phyloP scores from a whole-genome alignment of 2,888 invertebrate genomes.

The Stramonita haemastoma region DNA sequence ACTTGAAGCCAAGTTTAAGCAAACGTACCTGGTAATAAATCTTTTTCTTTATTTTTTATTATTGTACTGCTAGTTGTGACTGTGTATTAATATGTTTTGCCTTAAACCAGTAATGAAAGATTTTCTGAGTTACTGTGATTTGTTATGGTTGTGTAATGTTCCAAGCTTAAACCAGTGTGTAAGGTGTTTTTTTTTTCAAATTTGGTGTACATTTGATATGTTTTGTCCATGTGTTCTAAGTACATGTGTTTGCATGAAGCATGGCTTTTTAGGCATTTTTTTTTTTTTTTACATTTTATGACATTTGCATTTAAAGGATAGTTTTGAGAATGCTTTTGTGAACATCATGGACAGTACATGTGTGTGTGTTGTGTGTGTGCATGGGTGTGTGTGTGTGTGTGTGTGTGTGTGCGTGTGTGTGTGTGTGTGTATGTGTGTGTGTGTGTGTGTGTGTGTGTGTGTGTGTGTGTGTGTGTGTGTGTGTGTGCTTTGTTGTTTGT shows the following conservation, averaged over 20 bases:
- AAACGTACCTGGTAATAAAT: conserved; percentile 53
- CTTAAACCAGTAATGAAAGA: too few relatives aligned
- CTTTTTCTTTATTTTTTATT: not conserved
- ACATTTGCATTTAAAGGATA: not conserved
- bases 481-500: not conserved
- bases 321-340: not conserved
- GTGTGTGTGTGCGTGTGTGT: not conserved
- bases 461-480: not conserved
- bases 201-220: too few relatives aligned
- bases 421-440: not conserved
- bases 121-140: too few relatives aligned
- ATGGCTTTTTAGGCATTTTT: too few relatives aligned
- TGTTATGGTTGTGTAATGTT: too few relatives aligned
- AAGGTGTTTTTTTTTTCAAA: too few relatives aligned
- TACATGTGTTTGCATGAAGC: too few relatives aligned
- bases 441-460: not conserved
- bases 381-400: not conserved
- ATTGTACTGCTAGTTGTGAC: not conserved
- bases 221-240: too few relatives aligned
- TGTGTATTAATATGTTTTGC: not conserved
- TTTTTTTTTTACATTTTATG: not conserved
- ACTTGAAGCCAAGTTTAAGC: conserved; percentile 54
- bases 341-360: too few relatives aligned
- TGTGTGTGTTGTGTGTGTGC: not conserved
- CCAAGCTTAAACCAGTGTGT: not conserved